phyloP scores from a whole-genome alignment of 2,113 vertebrate genomes.

The Zingel zingel region DNA sequence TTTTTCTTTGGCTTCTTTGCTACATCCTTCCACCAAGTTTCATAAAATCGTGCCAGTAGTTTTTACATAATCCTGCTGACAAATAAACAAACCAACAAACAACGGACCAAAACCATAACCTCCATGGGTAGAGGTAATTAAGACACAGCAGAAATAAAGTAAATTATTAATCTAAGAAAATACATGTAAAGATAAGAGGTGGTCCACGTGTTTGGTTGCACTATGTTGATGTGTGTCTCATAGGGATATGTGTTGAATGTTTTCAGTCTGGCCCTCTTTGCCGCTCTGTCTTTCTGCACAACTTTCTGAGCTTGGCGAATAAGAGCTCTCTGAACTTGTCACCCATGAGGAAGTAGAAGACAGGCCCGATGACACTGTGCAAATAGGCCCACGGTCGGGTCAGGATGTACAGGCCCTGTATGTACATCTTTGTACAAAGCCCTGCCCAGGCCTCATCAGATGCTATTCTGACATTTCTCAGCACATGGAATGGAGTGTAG shows the following conservation, averaged over 20 bases:
- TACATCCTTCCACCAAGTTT: too few species aligned
- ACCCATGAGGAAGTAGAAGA: slow-evolving; percentile 93
- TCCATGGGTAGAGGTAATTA: too few species aligned
- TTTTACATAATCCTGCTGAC: too few species aligned
- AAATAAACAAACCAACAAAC: too few species aligned
- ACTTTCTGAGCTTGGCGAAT: slow-evolving; percentile 67
- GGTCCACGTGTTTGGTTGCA: not conserved
- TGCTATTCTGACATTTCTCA: slow-evolving; percentile 88
- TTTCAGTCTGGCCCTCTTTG: slow-evolving; percentile 25
- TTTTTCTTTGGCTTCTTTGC: too few species aligned
- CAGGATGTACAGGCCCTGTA: slow-evolving; percentile 82
- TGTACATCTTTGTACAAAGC: not conserved
- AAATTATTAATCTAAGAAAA: not conserved
- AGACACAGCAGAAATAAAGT: too few species aligned
- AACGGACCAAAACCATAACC: too few species aligned
- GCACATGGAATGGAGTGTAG: slow-evolving; percentile 91
- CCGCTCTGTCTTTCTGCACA: slow-evolving; percentile 10
- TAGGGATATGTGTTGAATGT: not conserved
- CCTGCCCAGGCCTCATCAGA: slow-evolving; percentile 52
- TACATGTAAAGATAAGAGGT: not conserved
- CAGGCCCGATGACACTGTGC: slow-evolving; percentile 90
- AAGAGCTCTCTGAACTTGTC: slow-evolving; percentile 92
- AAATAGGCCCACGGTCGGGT: slow-evolving; percentile 89
- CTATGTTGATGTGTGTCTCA: not conserved
- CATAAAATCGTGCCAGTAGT: too few species aligned